A percentile compares a stretch with the other conserved stretches of the same genome.
Evolutionary conservation across 1,140 invertebrate species (phyloP).

Genomic region (Zeugodacus cucurbitae): DNA sequence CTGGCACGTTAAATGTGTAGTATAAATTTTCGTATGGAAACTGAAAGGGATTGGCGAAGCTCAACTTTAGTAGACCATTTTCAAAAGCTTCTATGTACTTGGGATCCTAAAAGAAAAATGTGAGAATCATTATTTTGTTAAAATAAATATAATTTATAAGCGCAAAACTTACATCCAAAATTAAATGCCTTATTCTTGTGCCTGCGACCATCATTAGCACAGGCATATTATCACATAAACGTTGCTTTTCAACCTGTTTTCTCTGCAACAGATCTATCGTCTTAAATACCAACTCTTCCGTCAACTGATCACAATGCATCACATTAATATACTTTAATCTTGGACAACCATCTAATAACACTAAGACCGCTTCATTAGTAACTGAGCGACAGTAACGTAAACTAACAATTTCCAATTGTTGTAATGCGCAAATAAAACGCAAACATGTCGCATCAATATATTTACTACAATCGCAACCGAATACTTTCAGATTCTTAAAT

Average conservation of each 20-base stretch:
- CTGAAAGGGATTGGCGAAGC: conserved; percentile 3
- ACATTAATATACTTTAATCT: conserved; percentile 3
- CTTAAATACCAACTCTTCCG: background rate
- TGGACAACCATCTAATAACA: conserved; percentile 9
- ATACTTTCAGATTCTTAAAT: conserved; percentile 21
- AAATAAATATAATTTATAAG: background rate
- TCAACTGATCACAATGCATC: conserved; percentile 25
- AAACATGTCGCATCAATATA: background rate
- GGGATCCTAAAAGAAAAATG: background rate
- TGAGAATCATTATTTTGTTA: background rate
- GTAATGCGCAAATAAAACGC: background rate
- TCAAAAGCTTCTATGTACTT: background rate
- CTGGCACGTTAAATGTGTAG: conserved; percentile 29
- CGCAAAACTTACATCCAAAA: background rate
- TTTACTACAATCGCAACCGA: conserved; percentile 26
- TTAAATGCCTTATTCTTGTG: background rate
- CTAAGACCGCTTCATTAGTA: background rate
- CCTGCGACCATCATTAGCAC: background rate
- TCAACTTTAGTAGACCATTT: background rate
- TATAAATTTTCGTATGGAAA: conserved; percentile 5
- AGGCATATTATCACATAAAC: background rate
- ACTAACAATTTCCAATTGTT: background rate
- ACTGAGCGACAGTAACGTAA: conserved; percentile 5
- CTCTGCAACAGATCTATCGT: background rate
- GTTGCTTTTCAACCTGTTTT: background rate